These are phyloP conservation scores for Chlorodrepanis virens DNA, from an alignment of 2,113 vertebrate species.

Conservation along the genomic window DNA sequence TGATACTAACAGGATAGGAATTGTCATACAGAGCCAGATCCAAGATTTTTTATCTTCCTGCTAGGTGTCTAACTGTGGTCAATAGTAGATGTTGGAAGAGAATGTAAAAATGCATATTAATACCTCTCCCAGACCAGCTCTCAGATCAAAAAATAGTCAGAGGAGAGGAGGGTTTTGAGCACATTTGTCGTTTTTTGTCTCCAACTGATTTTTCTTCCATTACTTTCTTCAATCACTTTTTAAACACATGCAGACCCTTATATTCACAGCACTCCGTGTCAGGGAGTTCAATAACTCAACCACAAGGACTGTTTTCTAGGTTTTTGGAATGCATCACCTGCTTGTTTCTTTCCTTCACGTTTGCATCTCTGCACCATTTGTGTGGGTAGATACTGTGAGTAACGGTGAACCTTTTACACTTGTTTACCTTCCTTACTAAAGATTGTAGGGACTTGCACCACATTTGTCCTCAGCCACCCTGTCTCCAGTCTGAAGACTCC, in stretches of 20 bases:
- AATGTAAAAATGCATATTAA: neutral
- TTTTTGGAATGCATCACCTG: neutral
- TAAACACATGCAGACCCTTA: neutral
- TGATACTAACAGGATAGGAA: neutral
- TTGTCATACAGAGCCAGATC: neutral
- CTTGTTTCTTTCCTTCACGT: neutral
- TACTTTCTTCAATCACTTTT: neutral
- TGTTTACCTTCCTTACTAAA: neutral
- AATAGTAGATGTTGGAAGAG: neutral
- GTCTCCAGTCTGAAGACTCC: neutral
- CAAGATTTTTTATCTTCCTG: neutral
- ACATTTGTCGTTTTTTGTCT: neutral
- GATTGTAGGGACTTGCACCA: accelerated
- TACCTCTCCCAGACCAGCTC: neutral
- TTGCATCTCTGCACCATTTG: neutral
- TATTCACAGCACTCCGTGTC: neutral
- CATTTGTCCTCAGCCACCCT: neutral
- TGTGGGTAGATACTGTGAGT: neutral
- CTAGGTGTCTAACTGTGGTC: neutral
- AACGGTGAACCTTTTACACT: neutral
- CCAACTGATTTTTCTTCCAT: neutral
- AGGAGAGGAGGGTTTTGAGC: neutral
- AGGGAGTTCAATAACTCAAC: neutral
- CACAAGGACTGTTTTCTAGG: neutral
- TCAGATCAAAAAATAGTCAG: neutral